These are phyloP conservation scores for Heliconius hewitsoni DNA, from an alignment of 1,140 invertebrate genomes.

Conservation along the genomic window DNA sequence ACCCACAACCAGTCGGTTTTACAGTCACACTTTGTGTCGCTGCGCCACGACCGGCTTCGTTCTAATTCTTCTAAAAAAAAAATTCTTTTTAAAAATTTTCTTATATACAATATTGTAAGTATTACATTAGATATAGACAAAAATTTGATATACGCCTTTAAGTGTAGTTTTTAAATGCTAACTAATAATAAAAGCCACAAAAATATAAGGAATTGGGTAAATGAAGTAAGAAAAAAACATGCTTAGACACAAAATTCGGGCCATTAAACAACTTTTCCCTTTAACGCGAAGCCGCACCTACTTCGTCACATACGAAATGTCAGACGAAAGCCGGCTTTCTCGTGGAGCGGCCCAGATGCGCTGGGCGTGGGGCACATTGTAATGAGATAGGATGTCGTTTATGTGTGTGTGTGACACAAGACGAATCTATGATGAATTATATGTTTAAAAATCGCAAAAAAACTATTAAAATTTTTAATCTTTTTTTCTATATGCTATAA, in stretches of 20 bases:
- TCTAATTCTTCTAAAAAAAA: too few species aligned
- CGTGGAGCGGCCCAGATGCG: conserved; percentile 37
- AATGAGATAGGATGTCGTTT: conserved; percentile 22
- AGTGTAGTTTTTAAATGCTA: neutral
- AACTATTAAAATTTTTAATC: too few species aligned
- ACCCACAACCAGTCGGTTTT: too few species aligned
- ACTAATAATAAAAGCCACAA: neutral
- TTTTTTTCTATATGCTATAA: too few species aligned
- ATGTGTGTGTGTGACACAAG: neutral
- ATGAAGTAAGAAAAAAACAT: neutral
- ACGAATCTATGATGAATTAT: neutral
- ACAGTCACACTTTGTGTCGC: too few species aligned
- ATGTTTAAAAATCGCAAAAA: too few species aligned
- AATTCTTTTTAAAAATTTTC: too few species aligned
- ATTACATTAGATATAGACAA: neutral
- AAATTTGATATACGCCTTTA: neutral
- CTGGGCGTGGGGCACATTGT: conserved; percentile 28
- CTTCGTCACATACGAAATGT: conserved; percentile 46
- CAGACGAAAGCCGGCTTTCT: conserved; percentile 55
- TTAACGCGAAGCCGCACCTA: conserved; percentile 32
- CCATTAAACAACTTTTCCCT: conserved; percentile 43
- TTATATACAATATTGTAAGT: neutral
- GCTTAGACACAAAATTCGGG: conserved; percentile 25
- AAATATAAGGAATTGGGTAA: neutral
- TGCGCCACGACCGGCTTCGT: too few species aligned